Base-by-base conservation (phyloP, 64 coral and sea anemone species). In the Actinia equina region DNA sequence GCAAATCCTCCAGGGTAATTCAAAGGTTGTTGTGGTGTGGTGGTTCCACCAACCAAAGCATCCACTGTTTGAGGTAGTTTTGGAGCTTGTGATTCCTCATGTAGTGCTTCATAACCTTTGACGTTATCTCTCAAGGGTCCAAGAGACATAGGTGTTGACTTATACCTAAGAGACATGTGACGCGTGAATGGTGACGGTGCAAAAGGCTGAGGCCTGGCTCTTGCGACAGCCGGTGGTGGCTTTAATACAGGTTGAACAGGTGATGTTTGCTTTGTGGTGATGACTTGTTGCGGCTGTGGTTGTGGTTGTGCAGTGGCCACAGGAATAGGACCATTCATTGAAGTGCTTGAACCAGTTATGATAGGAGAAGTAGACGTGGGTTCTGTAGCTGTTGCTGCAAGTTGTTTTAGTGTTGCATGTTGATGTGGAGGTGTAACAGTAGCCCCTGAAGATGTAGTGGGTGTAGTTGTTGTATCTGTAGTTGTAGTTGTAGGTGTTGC, bases 161-260 rank as follows among this genome's bases (percentile, higher is more conserved):
- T 93, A 69, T 99, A 99, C 43, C 97, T 89, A 43, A 99, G 86
- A 9, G 97, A 99, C 90, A 90, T 99, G 56, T 99, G 97, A 23
- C 97, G 86, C 25, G 97, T 99, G 52, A 99, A 99, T 37, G 97
- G 97, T 43, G 93, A 95, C 14, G 97, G 93, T 37, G 90, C 91
- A 52, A 92, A 92, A 55, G 90, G 89, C 60, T 99, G 97, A 49
- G 97, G 97, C 4, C 97, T 86, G 30, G 93, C 86, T 20, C 97
- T 78, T 56, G 91, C 80, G 57, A 86, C 91, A 63, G 88, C 17
- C 10, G 93, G 88, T 44, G 90, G 93, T 51, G 93, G 93, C 91
- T 99, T 91, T 12, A 92, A 88, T 82, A 91, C 83, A 57, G 97
- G 86, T 55, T 88, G 83, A 9, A 57, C 25, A 22, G 92, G 52